Percentiles rank a stretch among this genome's conserved stretches.
These are phyloP conservation scores for Trypoxylon attenuatum DNA, from an alignment of 2,888 invertebrate species.

Conservation along the genomic window DNA sequence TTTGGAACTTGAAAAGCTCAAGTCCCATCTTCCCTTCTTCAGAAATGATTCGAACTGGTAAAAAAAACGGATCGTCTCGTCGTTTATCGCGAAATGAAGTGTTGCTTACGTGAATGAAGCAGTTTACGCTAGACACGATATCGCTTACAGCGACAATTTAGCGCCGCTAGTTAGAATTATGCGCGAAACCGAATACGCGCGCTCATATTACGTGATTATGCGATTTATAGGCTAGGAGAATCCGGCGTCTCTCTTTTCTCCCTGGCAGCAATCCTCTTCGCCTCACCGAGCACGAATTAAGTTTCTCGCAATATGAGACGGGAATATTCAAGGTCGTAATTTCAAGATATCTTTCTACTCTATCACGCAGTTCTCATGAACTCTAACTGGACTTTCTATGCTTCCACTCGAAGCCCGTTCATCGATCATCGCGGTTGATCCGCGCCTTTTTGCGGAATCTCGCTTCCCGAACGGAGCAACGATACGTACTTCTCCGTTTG, in stretches of 20 bases:
- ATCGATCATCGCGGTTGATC: constrained; percentile 32
- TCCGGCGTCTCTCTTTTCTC: constrained; percentile 16
- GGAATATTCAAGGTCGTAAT: constrained; percentile 63
- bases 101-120: constrained; percentile 49
- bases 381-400: constrained; percentile 59
- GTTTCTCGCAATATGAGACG: constrained; percentile 65
- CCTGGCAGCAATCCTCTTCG: background rate
- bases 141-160: constrained; percentile 63
- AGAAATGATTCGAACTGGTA: background rate
- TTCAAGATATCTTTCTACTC: constrained; percentile 53
- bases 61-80: constrained; percentile 5
- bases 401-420: constrained; percentile 15
- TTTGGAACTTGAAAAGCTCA: too few species aligned
- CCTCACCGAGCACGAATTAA: constrained; percentile 51
- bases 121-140: constrained; percentile 51
- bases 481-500: too few species aligned
- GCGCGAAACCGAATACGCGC: constrained; percentile 64
- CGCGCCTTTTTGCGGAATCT: too few species aligned
- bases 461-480: too few species aligned
- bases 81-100: constrained; percentile 24
- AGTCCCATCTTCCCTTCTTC: too few species aligned
- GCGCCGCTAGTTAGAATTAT: constrained; percentile 64
- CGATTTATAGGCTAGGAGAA: constrained; percentile 56
- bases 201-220: constrained; percentile 58
- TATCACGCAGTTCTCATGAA: constrained; percentile 55